A percentile compares a stretch with the other conserved stretches of the same genome.
Conservation (phyloP, 2,888 invertebrate species). For the Phymatocera aterrima region DNA sequence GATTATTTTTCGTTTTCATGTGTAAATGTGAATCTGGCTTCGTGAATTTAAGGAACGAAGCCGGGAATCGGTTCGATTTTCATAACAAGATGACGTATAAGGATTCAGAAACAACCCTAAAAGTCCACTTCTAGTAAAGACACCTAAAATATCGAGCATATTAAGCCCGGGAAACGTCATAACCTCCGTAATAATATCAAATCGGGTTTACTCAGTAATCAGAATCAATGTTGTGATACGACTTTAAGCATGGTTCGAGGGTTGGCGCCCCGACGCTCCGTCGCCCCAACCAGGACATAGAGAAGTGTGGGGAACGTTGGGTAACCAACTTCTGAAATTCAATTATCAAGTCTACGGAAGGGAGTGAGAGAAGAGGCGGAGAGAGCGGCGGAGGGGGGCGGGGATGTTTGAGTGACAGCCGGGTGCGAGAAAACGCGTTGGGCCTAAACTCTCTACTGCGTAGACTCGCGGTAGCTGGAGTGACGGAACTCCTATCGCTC, state of each 20-base stretch:
- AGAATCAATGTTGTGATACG: constrained; percentile 64
- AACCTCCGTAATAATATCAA: constrained; percentile 15
- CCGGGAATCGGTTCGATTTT: background rate
- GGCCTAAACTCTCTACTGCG: constrained; percentile 47
- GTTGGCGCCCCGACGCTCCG: constrained; percentile 42
- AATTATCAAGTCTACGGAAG: constrained; percentile 72
- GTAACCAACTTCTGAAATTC: constrained; percentile 75
- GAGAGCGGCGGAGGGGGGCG: constrained; percentile 44
- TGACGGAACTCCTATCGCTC: constrained; percentile 43
- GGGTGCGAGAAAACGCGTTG: constrained; percentile 67
- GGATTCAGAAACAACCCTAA: background rate
- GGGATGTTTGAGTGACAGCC: constrained; percentile 70
- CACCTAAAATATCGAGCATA: background rate
- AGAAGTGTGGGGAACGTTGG: constrained; percentile 63
- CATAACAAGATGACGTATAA: background rate
- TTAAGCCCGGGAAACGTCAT: background rate
- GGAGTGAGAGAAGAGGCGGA: constrained; percentile 51
- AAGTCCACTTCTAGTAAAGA: background rate
- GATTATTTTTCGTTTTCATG: background rate
- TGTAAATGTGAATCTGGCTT: background rate
- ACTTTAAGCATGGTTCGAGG: constrained; percentile 59
- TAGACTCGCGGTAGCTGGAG: constrained; percentile 38
- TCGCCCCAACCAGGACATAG: constrained; percentile 41
- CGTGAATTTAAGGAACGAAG: background rate
- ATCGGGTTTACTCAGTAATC: constrained; percentile 44